These are phyloP conservation scores for Gastracanthus pulcherrimus DNA, from an alignment of 2,888 invertebrate species.

Conservation along the genomic window DNA sequence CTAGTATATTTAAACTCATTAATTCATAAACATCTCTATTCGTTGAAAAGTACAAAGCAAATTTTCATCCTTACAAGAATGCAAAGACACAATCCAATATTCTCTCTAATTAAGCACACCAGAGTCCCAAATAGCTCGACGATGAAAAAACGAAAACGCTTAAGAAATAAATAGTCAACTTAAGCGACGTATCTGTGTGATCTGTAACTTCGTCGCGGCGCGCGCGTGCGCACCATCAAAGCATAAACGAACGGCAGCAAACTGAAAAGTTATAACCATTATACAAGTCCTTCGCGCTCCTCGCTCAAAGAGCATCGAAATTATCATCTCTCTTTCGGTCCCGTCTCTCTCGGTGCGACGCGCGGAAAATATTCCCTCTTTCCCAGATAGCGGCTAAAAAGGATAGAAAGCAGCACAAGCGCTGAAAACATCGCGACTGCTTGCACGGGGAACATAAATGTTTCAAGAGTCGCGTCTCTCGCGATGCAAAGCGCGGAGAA, in stretches of 20 bases:
- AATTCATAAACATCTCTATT: too few species aligned
- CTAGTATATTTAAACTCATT: too few species aligned
- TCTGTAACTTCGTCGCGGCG: neutral
- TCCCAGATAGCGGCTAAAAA: neutral
- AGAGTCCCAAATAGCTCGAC: too few species aligned
- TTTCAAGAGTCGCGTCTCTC: neutral
- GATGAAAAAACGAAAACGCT: too few species aligned
- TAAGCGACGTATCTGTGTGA: neutral
- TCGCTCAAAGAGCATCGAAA: neutral
- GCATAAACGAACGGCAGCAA: neutral
- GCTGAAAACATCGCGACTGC: neutral
- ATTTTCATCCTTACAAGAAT: too few species aligned
- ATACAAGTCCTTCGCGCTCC: neutral
- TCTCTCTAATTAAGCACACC: too few species aligned
- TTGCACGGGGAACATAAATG: constrained; percentile 16
- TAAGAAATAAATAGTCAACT: neutral
- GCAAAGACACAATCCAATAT: too few species aligned
- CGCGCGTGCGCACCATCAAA: neutral
- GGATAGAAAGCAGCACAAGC: neutral
- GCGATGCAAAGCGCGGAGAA: neutral
- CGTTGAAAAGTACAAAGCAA: too few species aligned
- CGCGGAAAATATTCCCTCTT: neutral
- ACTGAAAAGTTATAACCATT: neutral
- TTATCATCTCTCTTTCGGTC: too few species aligned
- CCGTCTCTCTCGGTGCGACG: too few species aligned